A percentile compares a stretch with the other conserved stretches of the same genome.
Evolutionary conservation across 2,113 vertebrate genomes (phyloP).

Genomic region (Oreochromis aureus): DNA sequence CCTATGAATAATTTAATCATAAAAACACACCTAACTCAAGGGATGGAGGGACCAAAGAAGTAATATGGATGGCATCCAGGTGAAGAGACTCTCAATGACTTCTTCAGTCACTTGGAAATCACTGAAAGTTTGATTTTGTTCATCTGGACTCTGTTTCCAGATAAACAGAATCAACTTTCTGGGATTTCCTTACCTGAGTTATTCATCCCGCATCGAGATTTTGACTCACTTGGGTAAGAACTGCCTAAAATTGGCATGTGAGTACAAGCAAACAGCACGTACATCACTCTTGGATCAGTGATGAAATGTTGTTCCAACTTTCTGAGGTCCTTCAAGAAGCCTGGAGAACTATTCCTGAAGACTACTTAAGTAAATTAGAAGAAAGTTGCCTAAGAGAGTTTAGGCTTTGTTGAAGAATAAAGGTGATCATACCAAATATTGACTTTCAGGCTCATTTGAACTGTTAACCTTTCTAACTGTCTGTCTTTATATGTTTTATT

Average conservation of each 20-base stretch:
- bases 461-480: not conserved
- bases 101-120: not conserved
- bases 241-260: not conserved
- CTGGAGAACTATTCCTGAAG: not conserved
- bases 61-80: not conserved
- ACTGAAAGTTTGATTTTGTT: not conserved
- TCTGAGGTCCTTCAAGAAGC: not conserved
- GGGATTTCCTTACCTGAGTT: not conserved
- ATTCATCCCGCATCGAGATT: not conserved
- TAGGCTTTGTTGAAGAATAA: not conserved
- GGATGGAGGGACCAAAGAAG: not conserved
- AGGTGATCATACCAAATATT: not conserved
- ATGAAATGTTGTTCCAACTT: not conserved
- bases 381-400: not conserved
- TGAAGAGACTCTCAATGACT: not conserved
- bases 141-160: not conserved
- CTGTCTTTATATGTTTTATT: not conserved
- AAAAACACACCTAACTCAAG: not conserved
- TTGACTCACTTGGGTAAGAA: not conserved
- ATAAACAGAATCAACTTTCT: not conserved
- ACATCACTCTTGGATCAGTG: not conserved
- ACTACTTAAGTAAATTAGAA: not conserved
- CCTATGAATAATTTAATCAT: not conserved
- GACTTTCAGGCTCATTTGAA: not conserved
- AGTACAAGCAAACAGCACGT: not conserved